Base-by-base conservation (phyloP, 1,140 invertebrate genomes). In the Achatina immaculata region DNA sequence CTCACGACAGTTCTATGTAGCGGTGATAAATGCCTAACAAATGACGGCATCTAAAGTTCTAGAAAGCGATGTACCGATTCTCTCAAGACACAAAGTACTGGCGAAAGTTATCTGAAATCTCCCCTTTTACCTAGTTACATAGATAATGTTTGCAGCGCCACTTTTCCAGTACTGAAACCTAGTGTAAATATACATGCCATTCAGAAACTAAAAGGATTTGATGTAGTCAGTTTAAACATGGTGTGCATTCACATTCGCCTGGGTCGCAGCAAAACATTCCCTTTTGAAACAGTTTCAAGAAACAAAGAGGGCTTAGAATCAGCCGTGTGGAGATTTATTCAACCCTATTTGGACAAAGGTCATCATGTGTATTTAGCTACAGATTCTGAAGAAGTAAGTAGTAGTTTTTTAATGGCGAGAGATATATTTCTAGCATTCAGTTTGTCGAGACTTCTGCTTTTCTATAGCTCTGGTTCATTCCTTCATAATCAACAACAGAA, bases 171-270 rank as follows among this genome's bases (percentile, higher is more conserved):
- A 3, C 7, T 40, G 14, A n/a, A 68, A n/a, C 69, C 43, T 45
- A 45, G 7, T 43, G 68, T 7, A 43, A 7, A 1, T 28, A 34
- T 24, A 28, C 38, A 72, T 42, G 19, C 4, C 34, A 75, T 75
- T 19, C 7, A 31, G 0, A 4, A 34, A 31, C 1, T 28, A 9
- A 51, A 31, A 42, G 43, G 45, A 16, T 75, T 11, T 36, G 72
- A 55, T n/a, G 31, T 34, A 34, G 51, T 24, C 24, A 34, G 55
- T 42, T 2, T 75, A 31, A 75, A 75, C 51, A 31, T 86, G 6
- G 76, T 85, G 0, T 86, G 86, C 48, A 72, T 55, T 1, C 86
- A 86, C 36, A 80, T 86, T 16, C 68, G 86, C 31, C 75, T 83
- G 16, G 86, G 84, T n/a, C 48, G 73, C 28, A 86, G 83, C 72